Percentiles rank a stretch among this genome's conserved stretches.
Conservation (phyloP, 2,888 invertebrate species). For the Andrena camellia region DNA sequence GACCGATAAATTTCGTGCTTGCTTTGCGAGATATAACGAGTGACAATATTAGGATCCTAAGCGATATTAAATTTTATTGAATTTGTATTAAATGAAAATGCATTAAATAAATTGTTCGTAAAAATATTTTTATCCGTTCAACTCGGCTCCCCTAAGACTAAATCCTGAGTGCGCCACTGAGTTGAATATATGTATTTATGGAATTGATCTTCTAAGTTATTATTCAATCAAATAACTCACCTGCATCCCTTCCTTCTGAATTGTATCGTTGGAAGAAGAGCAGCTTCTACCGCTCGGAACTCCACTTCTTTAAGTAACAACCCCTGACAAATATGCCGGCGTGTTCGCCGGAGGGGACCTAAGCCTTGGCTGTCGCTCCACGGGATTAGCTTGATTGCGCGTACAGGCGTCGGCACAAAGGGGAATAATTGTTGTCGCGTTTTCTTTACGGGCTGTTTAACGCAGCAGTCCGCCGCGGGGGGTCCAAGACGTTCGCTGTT, state of each 20-base stretch:
- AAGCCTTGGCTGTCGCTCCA: slow-evolving; percentile 62
- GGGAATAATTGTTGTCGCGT: slow-evolving; percentile 66
- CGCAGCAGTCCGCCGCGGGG: slow-evolving; percentile 57
- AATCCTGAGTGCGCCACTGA: too few species aligned
- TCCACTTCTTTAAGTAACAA: slow-evolving; percentile 32
- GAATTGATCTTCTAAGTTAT: not conserved
- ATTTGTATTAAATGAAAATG: too few species aligned
- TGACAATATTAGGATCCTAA: too few species aligned
- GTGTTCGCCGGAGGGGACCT: slow-evolving; percentile 35
- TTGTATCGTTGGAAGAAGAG: not conserved
- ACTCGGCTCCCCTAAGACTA: too few species aligned
- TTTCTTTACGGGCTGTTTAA: slow-evolving; percentile 77
- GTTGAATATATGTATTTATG: too few species aligned
- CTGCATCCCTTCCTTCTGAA: not conserved
- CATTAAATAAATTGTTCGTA: too few species aligned
- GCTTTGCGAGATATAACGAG: too few species aligned
- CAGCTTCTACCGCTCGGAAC: not conserved
- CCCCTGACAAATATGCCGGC: slow-evolving; percentile 36
- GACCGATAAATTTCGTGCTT: too few species aligned
- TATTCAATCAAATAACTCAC: slow-evolving; percentile 5
- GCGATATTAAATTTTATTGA: too few species aligned
- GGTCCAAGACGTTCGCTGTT: slow-evolving; percentile 64
- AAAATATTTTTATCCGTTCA: too few species aligned
- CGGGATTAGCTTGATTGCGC: slow-evolving; percentile 71
- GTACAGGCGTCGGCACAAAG: slow-evolving; percentile 66